A percentile compares a stretch with the other conserved stretches of the same genome.
Evolutionary conservation across 2,113 vertebrate genomes (phyloP).

Genomic region (Scophthalmus maximus): DNA sequence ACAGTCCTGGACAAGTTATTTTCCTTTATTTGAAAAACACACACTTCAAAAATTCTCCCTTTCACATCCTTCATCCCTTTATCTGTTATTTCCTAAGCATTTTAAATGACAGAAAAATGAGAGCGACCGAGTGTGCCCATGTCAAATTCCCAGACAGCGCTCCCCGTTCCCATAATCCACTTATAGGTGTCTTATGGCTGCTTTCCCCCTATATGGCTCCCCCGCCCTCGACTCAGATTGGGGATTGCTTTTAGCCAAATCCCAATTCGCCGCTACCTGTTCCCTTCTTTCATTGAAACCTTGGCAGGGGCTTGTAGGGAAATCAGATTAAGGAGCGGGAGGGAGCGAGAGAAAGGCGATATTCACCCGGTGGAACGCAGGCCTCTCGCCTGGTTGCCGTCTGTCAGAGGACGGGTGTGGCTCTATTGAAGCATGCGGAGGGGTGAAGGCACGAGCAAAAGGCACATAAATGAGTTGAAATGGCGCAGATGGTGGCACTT

Average conservation of each 20-base stretch:
- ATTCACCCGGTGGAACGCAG: constrained; percentile 62
- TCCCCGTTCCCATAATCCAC: constrained; percentile 68
- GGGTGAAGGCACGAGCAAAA: constrained; percentile 62
- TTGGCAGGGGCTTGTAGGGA: constrained; percentile 58
- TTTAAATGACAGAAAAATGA: constrained; percentile 49
- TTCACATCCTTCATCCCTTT: constrained; percentile 35
- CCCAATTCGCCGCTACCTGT: constrained; percentile 67
- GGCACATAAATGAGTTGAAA: constrained; percentile 70
- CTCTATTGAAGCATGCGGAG: constrained; percentile 57
- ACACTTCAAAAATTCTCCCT: constrained; percentile 13
- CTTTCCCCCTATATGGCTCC: constrained; percentile 42
- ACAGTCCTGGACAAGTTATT: constrained; percentile 41
- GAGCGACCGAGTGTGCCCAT: constrained; percentile 29
- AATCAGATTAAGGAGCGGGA: constrained; percentile 71
- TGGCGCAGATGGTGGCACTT: constrained; percentile 75
- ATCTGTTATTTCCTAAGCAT: constrained; percentile 51
- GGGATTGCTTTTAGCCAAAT: constrained; percentile 67
- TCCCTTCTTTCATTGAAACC: constrained; percentile 56
- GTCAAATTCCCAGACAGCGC: constrained; percentile 61
- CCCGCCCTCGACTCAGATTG: constrained; percentile 37
- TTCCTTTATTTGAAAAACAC: constrained; percentile 46
- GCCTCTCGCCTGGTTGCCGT: constrained; percentile 43
- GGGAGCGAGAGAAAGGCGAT: constrained; percentile 69
- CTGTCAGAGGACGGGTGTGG: constrained; percentile 59
- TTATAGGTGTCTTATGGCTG: constrained; percentile 70